phyloP scores from a whole-genome alignment of 1,140 invertebrate genomes.

The Pachypsylla venusta region DNA sequence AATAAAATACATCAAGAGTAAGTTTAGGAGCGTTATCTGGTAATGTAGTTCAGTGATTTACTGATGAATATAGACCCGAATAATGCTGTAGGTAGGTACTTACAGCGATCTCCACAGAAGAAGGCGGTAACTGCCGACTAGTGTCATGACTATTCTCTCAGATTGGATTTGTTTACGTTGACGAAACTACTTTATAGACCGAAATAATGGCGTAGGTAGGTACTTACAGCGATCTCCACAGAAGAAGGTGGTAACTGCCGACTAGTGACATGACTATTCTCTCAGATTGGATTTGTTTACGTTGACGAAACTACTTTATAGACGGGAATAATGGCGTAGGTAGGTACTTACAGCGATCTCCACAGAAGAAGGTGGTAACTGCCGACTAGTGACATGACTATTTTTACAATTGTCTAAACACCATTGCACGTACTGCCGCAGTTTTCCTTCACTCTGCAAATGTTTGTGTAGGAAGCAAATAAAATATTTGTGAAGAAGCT shows the following conservation, averaged over 20 bases:
- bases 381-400: constrained; percentile 61
- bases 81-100: no score
- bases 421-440: constrained; percentile 80
- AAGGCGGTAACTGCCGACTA: constrained; percentile 68
- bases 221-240: constrained; percentile 75
- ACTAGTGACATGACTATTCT: constrained; percentile 65
- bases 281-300: no score
- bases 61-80: no score
- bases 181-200: no score
- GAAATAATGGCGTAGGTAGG: no score
- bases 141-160: constrained; percentile 71
- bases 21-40: no score
- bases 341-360: constrained; percentile 75
- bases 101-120: constrained; percentile 82
- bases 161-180: no score
- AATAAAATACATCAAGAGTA: no score
- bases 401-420: constrained; percentile 84
- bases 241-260: constrained; percentile 75
- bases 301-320: no score
- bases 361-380: constrained; percentile 75
- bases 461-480: constrained; percentile 62
- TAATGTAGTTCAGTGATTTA: no score
- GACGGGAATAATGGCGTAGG: constrained; percentile 6
- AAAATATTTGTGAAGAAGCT: constrained; percentile 68
- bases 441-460: constrained; percentile 48